Evolutionary conservation across 2,113 vertebrate genomes (phyloP).

Genomic region (Entomyzon cyanotis): DNA sequence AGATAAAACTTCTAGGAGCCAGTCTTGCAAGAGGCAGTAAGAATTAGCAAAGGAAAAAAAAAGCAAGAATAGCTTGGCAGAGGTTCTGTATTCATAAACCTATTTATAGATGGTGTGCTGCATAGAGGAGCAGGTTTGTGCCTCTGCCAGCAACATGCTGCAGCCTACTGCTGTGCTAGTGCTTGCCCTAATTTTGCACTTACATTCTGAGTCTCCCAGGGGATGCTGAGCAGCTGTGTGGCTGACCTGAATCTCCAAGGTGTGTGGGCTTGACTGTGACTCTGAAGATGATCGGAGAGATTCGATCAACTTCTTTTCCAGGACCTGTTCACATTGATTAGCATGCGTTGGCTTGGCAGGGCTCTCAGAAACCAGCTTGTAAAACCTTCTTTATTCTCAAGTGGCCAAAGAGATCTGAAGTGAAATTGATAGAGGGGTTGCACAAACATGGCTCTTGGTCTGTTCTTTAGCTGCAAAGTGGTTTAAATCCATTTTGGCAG

Average conservation of each 20-base stretch:
- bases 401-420: neutral
- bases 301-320: neutral
- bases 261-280: neutral
- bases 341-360: neutral
- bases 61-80: conserved; percentile 18
- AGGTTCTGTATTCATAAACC: conserved; percentile 49
- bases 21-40: conserved; percentile 36
- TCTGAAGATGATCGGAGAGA: neutral
- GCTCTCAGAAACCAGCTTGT: neutral
- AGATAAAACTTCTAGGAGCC: conserved; percentile 38
- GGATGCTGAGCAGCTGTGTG: conserved; percentile 20
- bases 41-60: neutral
- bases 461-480: neutral
- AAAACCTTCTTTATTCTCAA: neutral
- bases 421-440: neutral
- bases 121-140: conserved; percentile 26
- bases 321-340: neutral
- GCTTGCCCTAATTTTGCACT: conserved; percentile 55
- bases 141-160: conserved; percentile 34
- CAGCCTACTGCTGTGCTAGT: conserved; percentile 31
- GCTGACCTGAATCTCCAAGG: conserved; percentile 31
- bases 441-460: neutral
- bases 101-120: conserved; percentile 45
- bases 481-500: neutral
- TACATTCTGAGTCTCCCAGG: neutral